Conservation (phyloP, 2,888 invertebrate genomes). For the Drosophila stalkeri region DNA sequence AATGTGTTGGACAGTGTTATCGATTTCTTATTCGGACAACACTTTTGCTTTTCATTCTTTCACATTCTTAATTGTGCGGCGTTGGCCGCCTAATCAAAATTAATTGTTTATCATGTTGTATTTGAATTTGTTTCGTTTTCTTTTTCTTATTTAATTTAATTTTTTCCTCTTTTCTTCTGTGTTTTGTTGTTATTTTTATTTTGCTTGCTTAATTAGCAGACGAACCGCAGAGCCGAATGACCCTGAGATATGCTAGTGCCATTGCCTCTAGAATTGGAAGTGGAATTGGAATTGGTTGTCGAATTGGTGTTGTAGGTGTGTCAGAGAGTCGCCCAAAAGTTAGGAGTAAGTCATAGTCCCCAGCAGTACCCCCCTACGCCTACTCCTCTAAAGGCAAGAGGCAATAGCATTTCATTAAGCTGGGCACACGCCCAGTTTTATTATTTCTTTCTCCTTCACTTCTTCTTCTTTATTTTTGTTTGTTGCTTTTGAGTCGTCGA, state of each 20-base stretch:
- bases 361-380: neutral
- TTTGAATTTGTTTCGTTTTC: slow-evolving; percentile 66
- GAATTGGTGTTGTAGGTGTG: slow-evolving; percentile 69
- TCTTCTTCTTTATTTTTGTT: slow-evolving; percentile 5
- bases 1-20: slow-evolving; percentile 39
- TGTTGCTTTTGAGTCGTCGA: slow-evolving; percentile 14
- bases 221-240: slow-evolving; percentile 44
- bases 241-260: slow-evolving; percentile 46
- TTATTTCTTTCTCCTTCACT: slow-evolving; percentile 35
- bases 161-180: slow-evolving; percentile 24
- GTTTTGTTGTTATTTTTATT: slow-evolving; percentile 30
- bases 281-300: slow-evolving; percentile 15
- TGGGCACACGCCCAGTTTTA: slow-evolving; percentile 71
- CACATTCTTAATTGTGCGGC: slow-evolving; percentile 73
- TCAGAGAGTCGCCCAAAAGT: slow-evolving; percentile 42
- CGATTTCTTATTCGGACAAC: slow-evolving; percentile 58
- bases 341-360: slow-evolving; percentile 38
- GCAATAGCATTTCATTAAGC: slow-evolving; percentile 54
- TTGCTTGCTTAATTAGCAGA: slow-evolving; percentile 75
- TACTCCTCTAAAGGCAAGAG: neutral
- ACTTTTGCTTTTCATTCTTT: slow-evolving; percentile 61
- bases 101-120: slow-evolving; percentile 82
- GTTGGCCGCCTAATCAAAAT: slow-evolving; percentile 79
- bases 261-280: slow-evolving; percentile 23
- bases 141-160: slow-evolving; percentile 41